A percentile compares a stretch with the other conserved stretches of the same genome.
phyloP scores from a whole-genome alignment of 2,888 invertebrate genomes.

The Stenodera caucasica region DNA sequence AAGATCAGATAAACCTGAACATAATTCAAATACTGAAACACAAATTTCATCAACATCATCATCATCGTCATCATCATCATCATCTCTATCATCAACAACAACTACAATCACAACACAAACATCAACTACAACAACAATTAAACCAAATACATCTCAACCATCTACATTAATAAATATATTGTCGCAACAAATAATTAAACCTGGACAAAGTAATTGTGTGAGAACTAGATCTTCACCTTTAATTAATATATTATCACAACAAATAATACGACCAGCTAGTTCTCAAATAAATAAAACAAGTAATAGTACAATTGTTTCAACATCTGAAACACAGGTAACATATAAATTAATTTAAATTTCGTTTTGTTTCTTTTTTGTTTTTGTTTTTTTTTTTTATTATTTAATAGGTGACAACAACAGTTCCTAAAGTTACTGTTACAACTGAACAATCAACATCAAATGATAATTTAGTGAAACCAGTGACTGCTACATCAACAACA shows the following conservation, averaged over 20 bases:
- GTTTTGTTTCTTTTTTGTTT: neutral
- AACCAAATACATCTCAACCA: constrained; percentile 49
- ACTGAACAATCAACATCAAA: constrained; percentile 32
- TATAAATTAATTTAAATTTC: constrained; percentile 9
- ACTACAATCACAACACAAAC: constrained; percentile 33
- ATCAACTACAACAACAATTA: constrained; percentile 28
- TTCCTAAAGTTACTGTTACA: constrained; percentile 20
- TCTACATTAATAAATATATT: constrained; percentile 60
- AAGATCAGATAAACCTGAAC: constrained; percentile 48
- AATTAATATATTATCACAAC: constrained; percentile 54
- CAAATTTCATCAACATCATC: constrained; percentile 33
- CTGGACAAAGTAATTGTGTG: constrained; percentile 43
- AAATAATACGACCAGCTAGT: constrained; percentile 48
- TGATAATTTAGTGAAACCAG: constrained; percentile 19
- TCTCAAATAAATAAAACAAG: constrained; percentile 19
- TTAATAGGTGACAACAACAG: constrained; percentile 6
- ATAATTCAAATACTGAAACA: constrained; percentile 30
- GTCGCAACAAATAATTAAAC: constrained; percentile 58
- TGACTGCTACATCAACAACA: constrained; percentile 33
- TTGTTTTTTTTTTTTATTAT: neutral
- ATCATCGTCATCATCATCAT: constrained; percentile 21
- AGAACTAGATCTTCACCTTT: constrained; percentile 46
- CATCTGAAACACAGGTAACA: constrained; percentile 42
- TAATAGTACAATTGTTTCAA: constrained; percentile 3
- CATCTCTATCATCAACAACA: constrained; percentile 25